Base-by-base conservation (phyloP, 1,140 invertebrate genomes). In the Latrodectus geometricus region DNA sequence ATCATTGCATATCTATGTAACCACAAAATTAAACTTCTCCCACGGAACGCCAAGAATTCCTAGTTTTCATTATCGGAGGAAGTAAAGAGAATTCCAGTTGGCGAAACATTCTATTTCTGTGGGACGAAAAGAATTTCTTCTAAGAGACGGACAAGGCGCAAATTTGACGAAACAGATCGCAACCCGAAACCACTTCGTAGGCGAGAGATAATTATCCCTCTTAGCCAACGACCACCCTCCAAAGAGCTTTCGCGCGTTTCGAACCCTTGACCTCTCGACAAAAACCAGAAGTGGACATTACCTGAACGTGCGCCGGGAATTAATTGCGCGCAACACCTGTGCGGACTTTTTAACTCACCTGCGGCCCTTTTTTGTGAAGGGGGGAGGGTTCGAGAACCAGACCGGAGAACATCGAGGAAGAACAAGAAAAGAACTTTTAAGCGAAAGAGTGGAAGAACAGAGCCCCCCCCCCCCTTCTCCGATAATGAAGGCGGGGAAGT, bases 161-260 rank as follows among this genome's bases (percentile, higher is more conserved):
- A 82, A 82, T 82, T 82, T 73, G 79, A 82, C 79, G 69, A 73
- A 82, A 82, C 69, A 73, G 69, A 82, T 82, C 52, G 8, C 79
- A 17, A 35, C 23, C 48, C 66, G 14, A n/a, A 21, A n/a, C 66
- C 66, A 21, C 20, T 69, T 69, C 17, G 14, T 9, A 50, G 15
- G 21, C 50, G 79, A 66, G 48, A 52, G 68, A 15, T 80, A 80
- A 80, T 80, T 23, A 80, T 69, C 65, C 48, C 68, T 50, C 15
- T 77, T 56, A 17, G 5, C 11, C 20, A 52, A 50, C 15, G 77
- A 80, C 77, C 77, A 84, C 73, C 49, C 56, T 14, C 54, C 14
- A 56, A n/a, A n/a, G 54, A 8, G 8, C 54, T 9, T 56, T 56
- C 54, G 8, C 8, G 8, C 14, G 14, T 14, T 56, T 8, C 54